Evolutionary conservation across 2,797 vertebrate genomes (phyloP).

Genomic region (Tamandua tetradactyla): DNA sequence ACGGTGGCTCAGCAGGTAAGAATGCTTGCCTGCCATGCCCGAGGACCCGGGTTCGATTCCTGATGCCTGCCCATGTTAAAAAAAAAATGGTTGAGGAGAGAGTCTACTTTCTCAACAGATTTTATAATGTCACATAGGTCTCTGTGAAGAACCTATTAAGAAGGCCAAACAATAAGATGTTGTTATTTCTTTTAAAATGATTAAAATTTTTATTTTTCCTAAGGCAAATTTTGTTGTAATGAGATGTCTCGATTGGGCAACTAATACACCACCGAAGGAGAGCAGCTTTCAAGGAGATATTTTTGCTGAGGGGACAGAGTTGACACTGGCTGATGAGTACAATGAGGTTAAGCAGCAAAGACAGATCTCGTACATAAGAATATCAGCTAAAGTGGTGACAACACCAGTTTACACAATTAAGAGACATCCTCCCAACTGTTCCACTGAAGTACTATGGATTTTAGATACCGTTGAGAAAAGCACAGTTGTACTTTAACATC

Average conservation of each 20-base stretch:
- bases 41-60: no score
- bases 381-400: not conserved
- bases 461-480: constrained; percentile 64
- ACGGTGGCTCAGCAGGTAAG: no score
- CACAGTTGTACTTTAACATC: constrained; percentile 75
- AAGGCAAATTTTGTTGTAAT: constrained; percentile 64
- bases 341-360: constrained; percentile 47
- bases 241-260: constrained; percentile 41
- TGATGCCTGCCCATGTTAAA: no score
- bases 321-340: constrained; percentile 21
- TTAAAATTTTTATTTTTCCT: constrained; percentile 79
- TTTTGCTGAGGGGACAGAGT: not conserved
- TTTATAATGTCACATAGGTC: constrained; percentile 21
- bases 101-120: not conserved
- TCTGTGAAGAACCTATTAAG: constrained; percentile 55
- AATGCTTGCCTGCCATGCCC: no score
- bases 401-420: not conserved
- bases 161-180: constrained; percentile 66
- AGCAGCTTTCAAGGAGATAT: constrained; percentile 52
- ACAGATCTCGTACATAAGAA: not conserved
- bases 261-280: constrained; percentile 6
- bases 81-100: no score
- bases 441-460: constrained; percentile 49
- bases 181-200: constrained; percentile 75
- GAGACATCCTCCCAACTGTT: constrained; percentile 55